Evolutionary conservation across 2,113 vertebrate genomes (phyloP).

Genomic region (Scopus umbretta): DNA sequence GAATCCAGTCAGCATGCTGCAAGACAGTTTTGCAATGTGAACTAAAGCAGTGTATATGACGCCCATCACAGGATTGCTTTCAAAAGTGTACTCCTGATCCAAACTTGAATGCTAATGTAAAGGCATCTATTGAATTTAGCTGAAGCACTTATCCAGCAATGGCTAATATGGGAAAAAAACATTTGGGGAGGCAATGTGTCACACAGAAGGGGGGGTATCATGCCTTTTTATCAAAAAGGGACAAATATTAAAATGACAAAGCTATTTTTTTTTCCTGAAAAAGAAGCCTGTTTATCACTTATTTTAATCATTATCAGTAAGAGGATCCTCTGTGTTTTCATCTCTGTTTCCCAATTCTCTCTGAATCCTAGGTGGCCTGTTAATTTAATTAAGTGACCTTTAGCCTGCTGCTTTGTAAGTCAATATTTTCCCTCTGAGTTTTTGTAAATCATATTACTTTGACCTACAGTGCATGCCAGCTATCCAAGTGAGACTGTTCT

Average conservation of each 20-base stretch:
- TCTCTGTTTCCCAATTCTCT: not conserved
- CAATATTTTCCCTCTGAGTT: not conserved
- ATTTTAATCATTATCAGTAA: not conserved
- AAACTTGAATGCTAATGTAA: not conserved
- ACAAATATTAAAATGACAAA: not conserved
- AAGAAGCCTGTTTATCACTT: not conserved
- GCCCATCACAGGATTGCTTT: not conserved
- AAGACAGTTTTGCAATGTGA: not conserved
- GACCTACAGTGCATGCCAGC: not conserved
- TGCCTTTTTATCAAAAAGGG: not conserved
- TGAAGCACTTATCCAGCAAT: not conserved
- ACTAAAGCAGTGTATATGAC: not conserved
- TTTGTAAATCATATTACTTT: not conserved
- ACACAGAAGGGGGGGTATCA: not conserved
- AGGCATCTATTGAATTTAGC: not conserved
- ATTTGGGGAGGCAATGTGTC: not conserved
- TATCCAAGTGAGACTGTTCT: not conserved
- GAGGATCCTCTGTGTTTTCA: not conserved
- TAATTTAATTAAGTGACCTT: not conserved
- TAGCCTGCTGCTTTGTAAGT: not conserved
- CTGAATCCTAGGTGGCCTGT: not conserved
- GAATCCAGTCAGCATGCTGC: not conserved
- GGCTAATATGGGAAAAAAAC: not conserved
- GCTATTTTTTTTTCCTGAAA: not conserved
- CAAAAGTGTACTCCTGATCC: not conserved